These are phyloP conservation scores for Holacanthella duospinosa DNA, from an alignment of 2,888 invertebrate species.

Conservation along the genomic window DNA sequence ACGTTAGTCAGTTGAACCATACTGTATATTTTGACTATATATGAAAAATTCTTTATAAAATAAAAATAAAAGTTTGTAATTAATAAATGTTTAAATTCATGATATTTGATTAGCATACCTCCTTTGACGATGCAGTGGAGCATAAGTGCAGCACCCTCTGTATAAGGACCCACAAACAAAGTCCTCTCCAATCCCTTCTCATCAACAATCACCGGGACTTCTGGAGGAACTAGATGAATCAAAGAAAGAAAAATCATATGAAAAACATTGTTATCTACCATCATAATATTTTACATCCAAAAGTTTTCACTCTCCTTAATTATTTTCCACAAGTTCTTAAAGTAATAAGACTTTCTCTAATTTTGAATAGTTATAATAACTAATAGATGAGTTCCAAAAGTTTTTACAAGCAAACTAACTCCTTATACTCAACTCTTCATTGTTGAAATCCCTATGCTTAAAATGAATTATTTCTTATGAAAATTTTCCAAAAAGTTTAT, in stretches of 20 bases:
- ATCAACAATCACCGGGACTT: constrained; percentile 73
- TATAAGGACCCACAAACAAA: constrained; percentile 70
- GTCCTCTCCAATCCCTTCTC: constrained; percentile 71
- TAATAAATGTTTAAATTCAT: too few relatives aligned
- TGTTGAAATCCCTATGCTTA: not conserved
- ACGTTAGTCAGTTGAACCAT: too few relatives aligned
- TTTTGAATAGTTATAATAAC: not conserved
- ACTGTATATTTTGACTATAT: too few relatives aligned
- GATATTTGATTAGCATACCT: constrained; percentile 57
- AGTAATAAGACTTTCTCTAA: not conserved
- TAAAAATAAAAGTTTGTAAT: too few relatives aligned
- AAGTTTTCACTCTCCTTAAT: not conserved
- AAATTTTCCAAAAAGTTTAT: not conserved
- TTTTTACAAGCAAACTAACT: not conserved
- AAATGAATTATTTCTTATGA: not conserved
- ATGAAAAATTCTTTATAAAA: too few relatives aligned
- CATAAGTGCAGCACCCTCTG: constrained; percentile 73
- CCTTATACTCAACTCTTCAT: not conserved
- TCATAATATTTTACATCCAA: not conserved
- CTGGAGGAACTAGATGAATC: constrained; percentile 64
- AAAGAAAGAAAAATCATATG: not conserved
- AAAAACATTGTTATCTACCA: not conserved
- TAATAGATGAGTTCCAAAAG: not conserved
- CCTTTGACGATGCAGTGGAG: constrained; percentile 78
- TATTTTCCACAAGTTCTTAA: not conserved